Evolutionary conservation across 2,888 invertebrate species (phyloP).

Genomic region (Cecidostiba fungosa): DNA sequence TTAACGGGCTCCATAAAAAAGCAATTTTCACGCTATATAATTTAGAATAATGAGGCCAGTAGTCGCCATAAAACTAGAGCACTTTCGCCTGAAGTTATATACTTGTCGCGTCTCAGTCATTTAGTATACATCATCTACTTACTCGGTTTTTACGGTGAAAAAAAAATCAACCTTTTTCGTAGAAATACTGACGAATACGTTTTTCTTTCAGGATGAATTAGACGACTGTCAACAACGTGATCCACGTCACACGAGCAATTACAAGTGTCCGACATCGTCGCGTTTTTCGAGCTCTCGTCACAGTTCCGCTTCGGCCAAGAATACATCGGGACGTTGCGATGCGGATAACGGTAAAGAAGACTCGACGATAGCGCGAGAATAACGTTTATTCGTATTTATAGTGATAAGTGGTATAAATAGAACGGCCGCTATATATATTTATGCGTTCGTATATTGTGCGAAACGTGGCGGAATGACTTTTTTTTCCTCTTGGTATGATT

Average conservation of each 20-base stretch:
- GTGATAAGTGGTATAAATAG: not conserved
- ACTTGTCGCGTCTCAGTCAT: not conserved
- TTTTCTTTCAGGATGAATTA: not conserved
- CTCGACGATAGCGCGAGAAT: conserved; percentile 2
- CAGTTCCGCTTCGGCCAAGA: not conserved
- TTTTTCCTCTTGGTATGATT: not conserved
- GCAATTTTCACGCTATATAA: not conserved
- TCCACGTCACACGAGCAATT: not conserved
- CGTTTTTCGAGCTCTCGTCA: not conserved
- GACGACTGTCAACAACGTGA: not conserved
- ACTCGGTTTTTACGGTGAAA: not conserved
- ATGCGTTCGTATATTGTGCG: not conserved
- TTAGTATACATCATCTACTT: not conserved
- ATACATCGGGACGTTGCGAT: not conserved
- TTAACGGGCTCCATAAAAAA: not conserved
- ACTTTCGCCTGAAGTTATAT: not conserved
- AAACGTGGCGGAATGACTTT: not conserved
- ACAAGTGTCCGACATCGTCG: not conserved
- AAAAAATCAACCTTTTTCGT: not conserved
- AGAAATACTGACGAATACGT: too few relatives aligned
- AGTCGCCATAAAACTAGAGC: not conserved
- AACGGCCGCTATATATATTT: not conserved
- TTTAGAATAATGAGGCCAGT: not conserved
- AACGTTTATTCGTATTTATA: conserved; percentile 18
- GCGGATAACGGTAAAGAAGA: not conserved